Base-by-base conservation (phyloP, 2,797 vertebrate genomes). In the Muraenolepis orangiensis region DNA sequence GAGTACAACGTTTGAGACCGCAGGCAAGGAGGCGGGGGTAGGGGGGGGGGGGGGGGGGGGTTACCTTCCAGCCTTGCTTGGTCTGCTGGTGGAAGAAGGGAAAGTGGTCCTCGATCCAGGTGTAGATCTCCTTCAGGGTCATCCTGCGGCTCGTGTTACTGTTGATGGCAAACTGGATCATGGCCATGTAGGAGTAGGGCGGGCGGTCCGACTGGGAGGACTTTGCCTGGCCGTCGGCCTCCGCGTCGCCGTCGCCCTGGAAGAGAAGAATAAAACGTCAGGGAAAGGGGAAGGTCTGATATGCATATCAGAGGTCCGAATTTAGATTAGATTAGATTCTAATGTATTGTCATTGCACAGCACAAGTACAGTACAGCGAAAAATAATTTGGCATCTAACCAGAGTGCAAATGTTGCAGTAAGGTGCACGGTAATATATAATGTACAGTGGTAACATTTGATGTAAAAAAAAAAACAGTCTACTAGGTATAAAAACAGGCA, bases 131-230 rank as follows among this genome's bases (percentile, higher is more conserved):
- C 75, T 98, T 99, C 78, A 99, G 88, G 0, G 96, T 98, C 98
- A 99, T 98, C 81, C 89, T 94, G 82, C 93, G 93, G 84, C 87
- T 93, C 74, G 92, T 92, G 0, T 92, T 95, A 80, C 97, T 98
- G 90, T 99, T 99, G 89, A 99, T 98, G 2, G 98, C 98, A 74
- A 99, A 99, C 79, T 99, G 98, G 85, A 99, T 99, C 95, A 99
- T 96, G 76, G 95, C 96, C 96, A 98, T 98, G 88, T 99, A 99
- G 75, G 98, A 99, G 82, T 97, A 99, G 0, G 98, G 97, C 0
- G 97, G 98, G 76, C 96, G 92, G 84, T 97, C 93, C 0, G 90
- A 93, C 42, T 4, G 11, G 66, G 57, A 12, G 11, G 34, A 14
- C 51, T 57, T 72, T 0, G 51, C 20, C 3, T 84, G 79, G 11